Conservation (phyloP, 1,140 invertebrate genomes). For the Bombus impatiens region DNA sequence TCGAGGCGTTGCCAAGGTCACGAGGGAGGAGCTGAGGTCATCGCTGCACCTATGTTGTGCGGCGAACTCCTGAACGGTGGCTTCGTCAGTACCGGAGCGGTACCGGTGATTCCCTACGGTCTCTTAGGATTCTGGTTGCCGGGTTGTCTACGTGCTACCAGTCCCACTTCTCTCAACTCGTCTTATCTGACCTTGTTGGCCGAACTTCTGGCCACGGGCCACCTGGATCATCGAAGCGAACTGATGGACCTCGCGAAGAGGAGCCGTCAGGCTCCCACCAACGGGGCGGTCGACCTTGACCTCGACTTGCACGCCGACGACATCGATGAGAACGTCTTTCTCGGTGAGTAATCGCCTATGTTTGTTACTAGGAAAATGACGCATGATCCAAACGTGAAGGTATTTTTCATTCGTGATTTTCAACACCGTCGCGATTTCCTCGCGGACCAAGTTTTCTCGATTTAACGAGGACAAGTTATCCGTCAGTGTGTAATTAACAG, state of each 20-base stretch:
- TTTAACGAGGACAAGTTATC: background rate
- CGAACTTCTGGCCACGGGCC: conserved; percentile 77
- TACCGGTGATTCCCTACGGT: conserved; percentile 79
- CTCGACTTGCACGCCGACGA: conserved; percentile 71
- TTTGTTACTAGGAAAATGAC: background rate
- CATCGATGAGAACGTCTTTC: conserved; percentile 77
- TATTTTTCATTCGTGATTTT: background rate
- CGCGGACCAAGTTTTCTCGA: background rate
- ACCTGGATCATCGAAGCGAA: conserved; percentile 65
- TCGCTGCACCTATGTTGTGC: conserved; percentile 82
- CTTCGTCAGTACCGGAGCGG: conserved; percentile 81
- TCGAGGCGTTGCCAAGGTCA: conserved; percentile 66
- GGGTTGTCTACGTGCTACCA: conserved; percentile 78
- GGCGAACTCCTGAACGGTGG: conserved; percentile 82
- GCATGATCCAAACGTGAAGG: background rate
- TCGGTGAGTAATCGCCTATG: conserved; percentile 72
- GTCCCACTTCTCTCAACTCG: conserved; percentile 76
- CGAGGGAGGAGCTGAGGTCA: conserved; percentile 69
- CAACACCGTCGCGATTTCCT: background rate
- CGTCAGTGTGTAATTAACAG: conserved; percentile 23
- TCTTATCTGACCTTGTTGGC: conserved; percentile 78
- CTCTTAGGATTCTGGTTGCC: conserved; percentile 80
- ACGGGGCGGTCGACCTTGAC: conserved; percentile 67
- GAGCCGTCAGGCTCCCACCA: conserved; percentile 63
- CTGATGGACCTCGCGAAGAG: conserved; percentile 73